Percentiles rank a stretch among this genome's conserved stretches.
phyloP scores from a whole-genome alignment of 2,888 invertebrate genomes.

The Aporophyla nigra region DNA sequence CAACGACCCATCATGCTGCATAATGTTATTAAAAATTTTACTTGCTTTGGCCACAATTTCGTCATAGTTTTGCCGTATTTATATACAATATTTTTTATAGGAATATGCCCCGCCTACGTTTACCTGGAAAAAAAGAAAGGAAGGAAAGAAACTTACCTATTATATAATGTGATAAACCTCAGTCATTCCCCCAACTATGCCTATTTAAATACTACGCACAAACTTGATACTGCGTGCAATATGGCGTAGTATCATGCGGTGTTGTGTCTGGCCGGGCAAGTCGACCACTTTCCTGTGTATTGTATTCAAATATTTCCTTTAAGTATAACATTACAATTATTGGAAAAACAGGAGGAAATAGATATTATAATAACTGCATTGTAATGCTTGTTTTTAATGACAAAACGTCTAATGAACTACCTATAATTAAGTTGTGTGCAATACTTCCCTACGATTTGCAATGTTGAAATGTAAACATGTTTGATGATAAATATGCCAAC shows the following conservation, averaged over 20 bases:
- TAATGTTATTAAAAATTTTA: background rate
- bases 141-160: background rate
- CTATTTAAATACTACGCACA: slow-evolving; percentile 7
- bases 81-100: background rate
- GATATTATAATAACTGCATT: slow-evolving; percentile 3
- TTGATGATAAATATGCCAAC: background rate
- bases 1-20: background rate
- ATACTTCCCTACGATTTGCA: background rate
- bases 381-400: slow-evolving; percentile 20
- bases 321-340: slow-evolving; percentile 1
- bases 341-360: slow-evolving; percentile 51
- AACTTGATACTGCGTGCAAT: background rate
- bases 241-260: slow-evolving; percentile 32
- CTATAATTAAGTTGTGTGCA: slow-evolving; percentile 7
- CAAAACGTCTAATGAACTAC: slow-evolving; percentile 4
- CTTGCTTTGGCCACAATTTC: background rate
- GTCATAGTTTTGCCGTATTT: background rate
- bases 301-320: slow-evolving; percentile 26
- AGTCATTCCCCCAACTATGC: background rate
- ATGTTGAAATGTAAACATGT: background rate
- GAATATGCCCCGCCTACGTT: background rate
- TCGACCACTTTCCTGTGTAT: slow-evolving; percentile 29
- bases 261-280: slow-evolving; percentile 5
- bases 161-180: background rate
- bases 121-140: background rate